These are phyloP conservation scores for Coendou prehensilis DNA, from an alignment of 2,797 vertebrate species.

Conservation along the genomic window DNA sequence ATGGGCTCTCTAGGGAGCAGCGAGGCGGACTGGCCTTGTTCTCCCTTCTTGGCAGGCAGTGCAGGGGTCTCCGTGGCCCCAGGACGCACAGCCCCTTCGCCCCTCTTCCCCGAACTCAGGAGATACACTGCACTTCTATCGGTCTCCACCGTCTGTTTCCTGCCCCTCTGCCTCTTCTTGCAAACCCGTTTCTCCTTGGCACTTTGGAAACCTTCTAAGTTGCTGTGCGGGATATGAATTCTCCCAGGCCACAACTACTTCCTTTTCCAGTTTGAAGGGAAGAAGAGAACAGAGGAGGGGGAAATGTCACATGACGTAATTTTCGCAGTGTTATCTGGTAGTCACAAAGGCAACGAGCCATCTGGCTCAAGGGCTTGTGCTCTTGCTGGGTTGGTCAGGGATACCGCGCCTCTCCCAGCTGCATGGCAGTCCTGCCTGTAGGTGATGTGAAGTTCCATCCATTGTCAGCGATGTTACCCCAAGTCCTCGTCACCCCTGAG, in stretches of 20 bases:
- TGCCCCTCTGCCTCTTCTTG: background rate
- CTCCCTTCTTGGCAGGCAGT: background rate
- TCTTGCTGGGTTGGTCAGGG: background rate
- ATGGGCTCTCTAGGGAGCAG: background rate
- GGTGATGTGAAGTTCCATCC: too few species aligned
- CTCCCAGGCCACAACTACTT: background rate
- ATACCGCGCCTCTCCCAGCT: background rate
- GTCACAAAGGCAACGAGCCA: background rate
- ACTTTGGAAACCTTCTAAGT: background rate
- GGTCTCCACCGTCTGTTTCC: background rate
- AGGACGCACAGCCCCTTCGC: background rate
- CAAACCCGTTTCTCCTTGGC: background rate
- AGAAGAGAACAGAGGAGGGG: background rate
- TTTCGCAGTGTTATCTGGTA: background rate
- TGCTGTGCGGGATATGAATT: background rate
- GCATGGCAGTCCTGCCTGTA: fast-evolving
- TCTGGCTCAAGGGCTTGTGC: background rate
- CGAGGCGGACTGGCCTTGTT: background rate
- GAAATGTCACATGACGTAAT: background rate
- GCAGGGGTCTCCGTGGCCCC: too few species aligned
- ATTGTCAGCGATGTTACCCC: background rate
- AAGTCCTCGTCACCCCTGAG: background rate
- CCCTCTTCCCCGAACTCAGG: background rate
- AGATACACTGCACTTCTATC: background rate
- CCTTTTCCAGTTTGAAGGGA: background rate